Evolutionary conservation across 2,113 vertebrate genomes (phyloP).

Genomic region (Grus americana): DNA sequence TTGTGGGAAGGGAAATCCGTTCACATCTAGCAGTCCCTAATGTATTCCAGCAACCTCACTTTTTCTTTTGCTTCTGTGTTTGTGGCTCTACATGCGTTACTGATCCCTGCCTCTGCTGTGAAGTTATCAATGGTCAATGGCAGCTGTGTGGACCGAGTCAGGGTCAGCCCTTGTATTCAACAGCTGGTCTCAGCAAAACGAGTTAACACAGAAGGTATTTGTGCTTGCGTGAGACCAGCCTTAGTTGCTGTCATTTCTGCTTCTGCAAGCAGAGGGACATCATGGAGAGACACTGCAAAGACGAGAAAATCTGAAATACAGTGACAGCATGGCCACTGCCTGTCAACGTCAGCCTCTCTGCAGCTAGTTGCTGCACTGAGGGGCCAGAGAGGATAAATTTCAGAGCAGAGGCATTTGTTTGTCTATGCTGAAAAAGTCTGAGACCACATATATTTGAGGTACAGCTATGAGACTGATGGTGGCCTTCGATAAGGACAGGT

Average conservation of each 20-base stretch:
- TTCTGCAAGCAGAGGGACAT: neutral
- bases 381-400: neutral
- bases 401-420: neutral
- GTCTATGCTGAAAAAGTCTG: neutral
- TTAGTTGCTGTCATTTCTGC: neutral
- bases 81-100: neutral
- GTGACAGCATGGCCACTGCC: neutral
- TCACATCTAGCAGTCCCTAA: neutral
- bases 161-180: neutral
- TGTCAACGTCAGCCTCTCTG: neutral
- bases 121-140: neutral
- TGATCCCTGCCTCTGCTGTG: neutral
- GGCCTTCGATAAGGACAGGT: neutral
- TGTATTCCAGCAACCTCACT: neutral
- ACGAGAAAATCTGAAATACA: neutral
- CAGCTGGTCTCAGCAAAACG: neutral
- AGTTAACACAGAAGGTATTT: neutral
- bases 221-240: rapidly evolving
- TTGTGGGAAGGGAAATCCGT: neutral
- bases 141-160: neutral
- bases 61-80: neutral
- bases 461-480: neutral
- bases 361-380: neutral
- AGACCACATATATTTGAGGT: neutral
- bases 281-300: neutral